Conservation (phyloP, 2,797 vertebrate species). For the Characodon lateralis region DNA sequence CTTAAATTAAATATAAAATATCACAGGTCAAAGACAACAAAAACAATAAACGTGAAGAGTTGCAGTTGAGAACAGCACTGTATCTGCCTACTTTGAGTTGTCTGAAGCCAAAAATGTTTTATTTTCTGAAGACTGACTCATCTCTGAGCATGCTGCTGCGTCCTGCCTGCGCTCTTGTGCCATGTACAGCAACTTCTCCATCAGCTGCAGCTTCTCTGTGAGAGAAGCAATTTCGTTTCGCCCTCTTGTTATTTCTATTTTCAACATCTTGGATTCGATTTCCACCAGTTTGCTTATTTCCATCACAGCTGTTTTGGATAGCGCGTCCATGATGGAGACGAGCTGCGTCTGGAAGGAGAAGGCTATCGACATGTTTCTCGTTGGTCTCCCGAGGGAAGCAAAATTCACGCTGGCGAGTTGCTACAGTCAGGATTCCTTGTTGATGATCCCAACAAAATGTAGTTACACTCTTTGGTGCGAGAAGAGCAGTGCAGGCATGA, state of each 20-base stretch:
- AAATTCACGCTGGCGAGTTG: neutral
- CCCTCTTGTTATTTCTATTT: constrained; percentile 78
- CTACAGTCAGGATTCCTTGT: neutral
- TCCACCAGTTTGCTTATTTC: constrained; percentile 83
- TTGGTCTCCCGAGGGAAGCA: neutral
- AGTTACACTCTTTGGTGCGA: constrained; percentile 6
- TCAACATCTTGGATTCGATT: constrained; percentile 79
- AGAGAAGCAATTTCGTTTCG: constrained; percentile 77
- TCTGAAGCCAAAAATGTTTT: constrained; percentile 29
- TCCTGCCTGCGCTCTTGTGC: constrained; percentile 68
- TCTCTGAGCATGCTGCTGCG: constrained; percentile 24
- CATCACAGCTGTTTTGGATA: constrained; percentile 77
- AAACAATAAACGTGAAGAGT: neutral
- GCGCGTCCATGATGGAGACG: constrained; percentile 79
- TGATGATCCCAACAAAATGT: neutral
- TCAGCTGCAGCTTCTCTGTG: constrained; percentile 77
- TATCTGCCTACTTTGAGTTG: constrained; percentile 17
- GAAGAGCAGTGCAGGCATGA: constrained; percentile 13
- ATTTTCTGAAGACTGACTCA: constrained; percentile 37
- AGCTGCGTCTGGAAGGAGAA: constrained; percentile 80
- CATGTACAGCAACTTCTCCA: constrained; percentile 76
- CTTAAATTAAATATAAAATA: constrained; percentile 21
- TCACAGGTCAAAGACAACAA: neutral
- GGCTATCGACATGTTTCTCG: constrained; percentile 68
- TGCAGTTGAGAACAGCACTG: neutral